phyloP scores from a whole-genome alignment of 2,113 vertebrate genomes.

The Tyto alba region DNA sequence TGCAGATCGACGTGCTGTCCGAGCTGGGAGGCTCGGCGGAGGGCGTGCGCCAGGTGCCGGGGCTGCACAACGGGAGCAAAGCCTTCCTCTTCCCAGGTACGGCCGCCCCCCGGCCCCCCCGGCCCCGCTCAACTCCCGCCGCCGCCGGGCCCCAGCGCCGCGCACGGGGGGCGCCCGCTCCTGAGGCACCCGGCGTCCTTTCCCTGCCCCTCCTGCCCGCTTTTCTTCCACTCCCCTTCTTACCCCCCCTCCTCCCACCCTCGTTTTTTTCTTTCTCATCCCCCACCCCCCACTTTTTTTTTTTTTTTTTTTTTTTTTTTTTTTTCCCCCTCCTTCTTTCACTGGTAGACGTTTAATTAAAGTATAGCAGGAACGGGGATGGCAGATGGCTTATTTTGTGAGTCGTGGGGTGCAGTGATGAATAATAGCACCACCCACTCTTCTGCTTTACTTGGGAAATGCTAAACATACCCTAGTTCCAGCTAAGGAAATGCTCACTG shows the following conservation, averaged over 20 bases:
- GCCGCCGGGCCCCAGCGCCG: neutral
- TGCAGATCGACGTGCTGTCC: constrained; percentile 88
- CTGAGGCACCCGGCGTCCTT: neutral
- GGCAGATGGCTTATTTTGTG: constrained; percentile 74
- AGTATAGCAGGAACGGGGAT: constrained; percentile 51
- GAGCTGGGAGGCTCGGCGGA: constrained; percentile 83
- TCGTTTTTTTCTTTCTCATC: neutral
- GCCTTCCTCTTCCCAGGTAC: constrained; percentile 95
- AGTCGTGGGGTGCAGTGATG: constrained; percentile 71
- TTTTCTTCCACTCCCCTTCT: neutral
- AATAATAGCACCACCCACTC: constrained; percentile 70
- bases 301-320: neutral
- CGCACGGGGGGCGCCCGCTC: neutral
- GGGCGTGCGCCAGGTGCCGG: constrained; percentile 91
- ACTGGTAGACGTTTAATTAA: constrained; percentile 73
- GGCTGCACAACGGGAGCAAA: constrained; percentile 92
- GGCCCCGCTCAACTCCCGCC: neutral
- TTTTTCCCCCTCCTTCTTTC: neutral
- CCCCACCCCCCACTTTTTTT: neutral
- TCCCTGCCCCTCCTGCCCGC: neutral
- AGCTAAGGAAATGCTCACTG: constrained; percentile 21
- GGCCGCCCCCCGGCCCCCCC: neutral
- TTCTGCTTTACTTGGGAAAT: constrained; percentile 52
- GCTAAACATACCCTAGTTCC: constrained; percentile 31
- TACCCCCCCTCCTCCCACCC: neutral